Evolutionary conservation across 2,113 vertebrate genomes (phyloP).

Genomic region (Sebastes schlegelii): DNA sequence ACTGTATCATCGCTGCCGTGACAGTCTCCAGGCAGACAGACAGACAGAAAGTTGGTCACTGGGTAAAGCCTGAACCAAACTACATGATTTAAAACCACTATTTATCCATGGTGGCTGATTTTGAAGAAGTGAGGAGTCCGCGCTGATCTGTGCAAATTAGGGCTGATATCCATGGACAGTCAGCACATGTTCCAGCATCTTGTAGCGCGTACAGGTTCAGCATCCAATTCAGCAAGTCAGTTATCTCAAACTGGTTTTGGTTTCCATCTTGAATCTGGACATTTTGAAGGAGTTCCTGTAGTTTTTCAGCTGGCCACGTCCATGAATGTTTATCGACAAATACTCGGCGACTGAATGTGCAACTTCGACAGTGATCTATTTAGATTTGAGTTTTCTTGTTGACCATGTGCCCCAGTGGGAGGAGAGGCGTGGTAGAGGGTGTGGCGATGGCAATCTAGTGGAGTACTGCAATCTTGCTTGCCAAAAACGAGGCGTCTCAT

Average conservation of each 20-base stretch:
- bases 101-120: background rate
- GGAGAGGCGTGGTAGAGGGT: background rate
- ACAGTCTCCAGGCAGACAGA: conserved; percentile 45
- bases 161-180: background rate
- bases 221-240: background rate
- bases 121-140: background rate
- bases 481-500: background rate
- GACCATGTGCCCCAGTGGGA: background rate
- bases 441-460: background rate
- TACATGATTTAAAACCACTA: background rate
- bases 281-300: background rate
- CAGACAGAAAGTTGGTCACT: conserved; percentile 2
- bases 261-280: no score
- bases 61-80: background rate
- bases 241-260: background rate
- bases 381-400: background rate
- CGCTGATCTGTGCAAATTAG: background rate
- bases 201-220: background rate
- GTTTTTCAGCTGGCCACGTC: background rate
- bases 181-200: background rate
- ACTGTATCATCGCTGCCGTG: conserved; percentile 29
- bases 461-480: background rate
- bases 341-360: background rate
- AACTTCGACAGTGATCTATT: background rate
- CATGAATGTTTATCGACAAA: background rate